phyloP scores from a whole-genome alignment of 2,113 vertebrate genomes.

The Brachyistius frenatus region DNA sequence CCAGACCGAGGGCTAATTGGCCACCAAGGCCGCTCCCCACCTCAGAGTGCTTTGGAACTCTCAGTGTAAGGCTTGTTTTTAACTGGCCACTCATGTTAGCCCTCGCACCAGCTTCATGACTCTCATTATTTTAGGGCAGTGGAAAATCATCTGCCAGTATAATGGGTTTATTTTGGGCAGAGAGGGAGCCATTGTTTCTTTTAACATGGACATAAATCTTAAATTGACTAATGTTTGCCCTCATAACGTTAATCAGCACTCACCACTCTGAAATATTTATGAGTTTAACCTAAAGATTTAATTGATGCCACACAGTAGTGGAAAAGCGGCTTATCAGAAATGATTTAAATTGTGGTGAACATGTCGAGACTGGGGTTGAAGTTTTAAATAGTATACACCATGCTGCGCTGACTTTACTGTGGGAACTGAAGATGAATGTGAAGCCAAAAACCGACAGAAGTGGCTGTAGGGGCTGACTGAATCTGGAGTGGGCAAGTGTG shows the following conservation, averaged over 20 bases:
- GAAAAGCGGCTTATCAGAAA: slow-evolving; percentile 41
- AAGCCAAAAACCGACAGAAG: slow-evolving; percentile 13
- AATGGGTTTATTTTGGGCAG: slow-evolving; percentile 38
- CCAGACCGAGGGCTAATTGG: slow-evolving; percentile 54
- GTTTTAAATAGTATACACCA: slow-evolving; percentile 50
- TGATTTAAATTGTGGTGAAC: slow-evolving; percentile 57
- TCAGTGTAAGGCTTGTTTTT: slow-evolving; percentile 30
- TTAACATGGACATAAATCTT: slow-evolving; percentile 29
- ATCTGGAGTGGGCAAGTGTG: background rate
- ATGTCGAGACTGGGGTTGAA: slow-evolving; percentile 30
- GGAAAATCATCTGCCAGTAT: slow-evolving; percentile 36
- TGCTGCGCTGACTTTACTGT: slow-evolving; percentile 53
- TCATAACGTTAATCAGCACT: slow-evolving; percentile 50
- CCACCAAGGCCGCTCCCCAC: slow-evolving; percentile 44
- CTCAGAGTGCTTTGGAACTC: slow-evolving; percentile 46
- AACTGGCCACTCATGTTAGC: slow-evolving; percentile 54
- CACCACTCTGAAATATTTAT: slow-evolving; percentile 43
- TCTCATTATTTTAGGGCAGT: slow-evolving; percentile 26
- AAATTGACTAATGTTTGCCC: slow-evolving; percentile 19
- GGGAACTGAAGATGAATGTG: slow-evolving; percentile 27
- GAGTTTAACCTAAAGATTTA: slow-evolving; percentile 37
- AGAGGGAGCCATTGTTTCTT: slow-evolving; percentile 25
- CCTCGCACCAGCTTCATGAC: slow-evolving; percentile 8
- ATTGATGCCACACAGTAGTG: slow-evolving; percentile 53
- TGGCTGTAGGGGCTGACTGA: background rate